A percentile compares a stretch with the other conserved stretches of the same genome.
phyloP scores from a whole-genome alignment of 2,113 vertebrate genomes.

The Oncorhynchus nerka region DNA sequence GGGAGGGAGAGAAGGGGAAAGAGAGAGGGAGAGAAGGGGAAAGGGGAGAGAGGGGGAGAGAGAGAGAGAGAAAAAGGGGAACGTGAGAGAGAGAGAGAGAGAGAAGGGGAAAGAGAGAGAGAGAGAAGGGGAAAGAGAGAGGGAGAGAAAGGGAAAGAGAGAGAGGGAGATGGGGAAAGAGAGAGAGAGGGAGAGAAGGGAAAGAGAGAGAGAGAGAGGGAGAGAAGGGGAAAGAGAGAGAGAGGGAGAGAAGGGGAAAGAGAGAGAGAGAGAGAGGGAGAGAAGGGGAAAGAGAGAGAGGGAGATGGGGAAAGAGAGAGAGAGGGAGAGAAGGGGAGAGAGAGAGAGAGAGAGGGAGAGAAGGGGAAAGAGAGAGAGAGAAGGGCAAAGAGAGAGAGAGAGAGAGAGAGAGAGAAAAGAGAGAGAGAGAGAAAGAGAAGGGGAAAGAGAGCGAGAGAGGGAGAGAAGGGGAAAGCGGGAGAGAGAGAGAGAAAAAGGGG shows the following conservation, averaged over 20 bases:
- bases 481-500: neutral
- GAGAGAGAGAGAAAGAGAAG: too few species aligned
- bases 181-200: too few species aligned
- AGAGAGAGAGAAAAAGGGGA: neutral
- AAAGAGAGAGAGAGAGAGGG: neutral
- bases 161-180: slow-evolving; percentile 13
- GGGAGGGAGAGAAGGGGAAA: neutral
- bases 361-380: too few species aligned
- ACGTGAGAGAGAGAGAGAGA: neutral
- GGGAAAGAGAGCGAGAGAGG: neutral
- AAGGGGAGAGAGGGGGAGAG: slow-evolving; percentile 1
- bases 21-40: neutral
- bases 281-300: too few species aligned
- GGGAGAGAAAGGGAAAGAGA: neutral
- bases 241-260: too few species aligned
- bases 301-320: too few species aligned
- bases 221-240: too few species aligned
- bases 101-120: slow-evolving; percentile 6
- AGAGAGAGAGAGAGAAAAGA: too few species aligned
- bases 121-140: neutral
- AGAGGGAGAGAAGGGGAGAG: accelerated
- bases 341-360: accelerated
- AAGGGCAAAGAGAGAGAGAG: too few species aligned
- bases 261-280: too few species aligned
- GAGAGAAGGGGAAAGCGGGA: neutral